phyloP scores from a whole-genome alignment of 2,888 invertebrate species.

The Leptogaster cylindrica region DNA sequence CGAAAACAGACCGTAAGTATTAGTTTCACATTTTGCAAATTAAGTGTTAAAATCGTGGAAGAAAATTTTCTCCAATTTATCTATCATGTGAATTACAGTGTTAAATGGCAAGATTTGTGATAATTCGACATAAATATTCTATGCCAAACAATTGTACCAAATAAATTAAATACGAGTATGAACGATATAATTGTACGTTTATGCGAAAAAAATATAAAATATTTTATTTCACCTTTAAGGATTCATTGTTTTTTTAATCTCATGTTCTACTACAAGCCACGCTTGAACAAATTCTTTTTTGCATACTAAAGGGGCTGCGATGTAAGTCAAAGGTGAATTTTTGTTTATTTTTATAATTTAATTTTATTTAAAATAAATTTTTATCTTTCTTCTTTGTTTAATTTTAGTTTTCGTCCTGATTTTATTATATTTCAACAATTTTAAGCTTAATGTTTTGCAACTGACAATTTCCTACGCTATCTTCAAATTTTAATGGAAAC shows the following conservation, averaged over 20 bases:
- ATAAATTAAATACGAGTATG: not conserved
- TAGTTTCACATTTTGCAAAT: not conserved
- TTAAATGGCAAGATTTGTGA: not conserved
- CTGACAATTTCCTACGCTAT: no score
- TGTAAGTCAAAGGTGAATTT: slow-evolving; percentile 48
- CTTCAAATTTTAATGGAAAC: no score
- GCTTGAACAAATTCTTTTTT: slow-evolving; percentile 48
- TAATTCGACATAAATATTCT: not conserved
- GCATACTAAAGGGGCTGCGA: slow-evolving; percentile 47
- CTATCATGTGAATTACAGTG: no score
- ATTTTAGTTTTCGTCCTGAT: slow-evolving; percentile 45
- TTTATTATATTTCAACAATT: slow-evolving; percentile 3
- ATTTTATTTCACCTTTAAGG: slow-evolving; percentile 31
- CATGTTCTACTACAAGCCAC: slow-evolving; percentile 46
- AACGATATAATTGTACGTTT: slow-evolving; percentile 18
- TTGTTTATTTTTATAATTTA: slow-evolving; percentile 17
- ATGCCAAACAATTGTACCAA: not conserved
- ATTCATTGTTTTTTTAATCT: slow-evolving; percentile 34
- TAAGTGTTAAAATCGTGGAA: not conserved
- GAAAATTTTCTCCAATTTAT: no score
- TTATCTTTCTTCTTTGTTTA: slow-evolving; percentile 45
- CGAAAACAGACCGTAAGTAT: slow-evolving; percentile 81
- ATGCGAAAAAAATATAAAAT: slow-evolving; percentile 11
- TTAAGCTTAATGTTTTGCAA: slow-evolving; percentile 1
- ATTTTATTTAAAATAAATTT: slow-evolving; percentile 36